Percentiles rank a stretch among this genome's conserved stretches.
Conservation (phyloP, 2,113 vertebrate genomes). For the Caracal caracal region DNA sequence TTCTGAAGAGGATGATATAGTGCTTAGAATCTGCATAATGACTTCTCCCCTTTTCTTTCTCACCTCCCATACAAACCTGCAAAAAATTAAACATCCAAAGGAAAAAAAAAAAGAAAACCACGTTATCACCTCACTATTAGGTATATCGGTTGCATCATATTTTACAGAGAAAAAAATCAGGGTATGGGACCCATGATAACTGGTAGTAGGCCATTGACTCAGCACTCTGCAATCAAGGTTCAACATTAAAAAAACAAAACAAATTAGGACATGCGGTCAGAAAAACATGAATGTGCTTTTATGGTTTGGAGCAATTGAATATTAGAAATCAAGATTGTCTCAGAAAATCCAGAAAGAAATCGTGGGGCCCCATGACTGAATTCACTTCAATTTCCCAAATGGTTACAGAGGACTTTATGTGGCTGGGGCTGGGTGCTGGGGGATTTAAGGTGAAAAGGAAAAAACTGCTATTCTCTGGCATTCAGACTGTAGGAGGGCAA, state of each 20-base stretch:
- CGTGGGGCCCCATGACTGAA: neutral
- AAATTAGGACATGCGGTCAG: neutral
- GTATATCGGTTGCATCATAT: neutral
- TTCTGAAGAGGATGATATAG: neutral
- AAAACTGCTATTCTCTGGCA: neutral
- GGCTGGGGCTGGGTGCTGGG: neutral
- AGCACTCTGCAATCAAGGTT: neutral
- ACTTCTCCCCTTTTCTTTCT: neutral
- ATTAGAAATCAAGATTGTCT: neutral
- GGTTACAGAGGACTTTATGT: neutral
- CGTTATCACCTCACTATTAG: neutral
- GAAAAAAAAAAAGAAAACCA: constrained; percentile 36
- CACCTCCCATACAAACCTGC: neutral
- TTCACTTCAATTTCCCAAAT: neutral
- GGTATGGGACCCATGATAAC: neutral
- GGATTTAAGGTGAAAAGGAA: neutral
- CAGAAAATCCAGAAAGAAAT: constrained; percentile 34
- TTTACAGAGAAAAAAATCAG: neutral
- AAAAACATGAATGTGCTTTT: neutral
- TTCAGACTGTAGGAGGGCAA: neutral
- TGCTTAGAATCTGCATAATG: neutral
- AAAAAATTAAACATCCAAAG: neutral
- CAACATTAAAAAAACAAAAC: neutral
- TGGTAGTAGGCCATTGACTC: neutral
- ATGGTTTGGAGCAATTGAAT: neutral